A percentile compares a stretch with the other conserved stretches of the same genome.
Conservation (phyloP, 1,140 invertebrate genomes). For the Drosophila watanabei region DNA sequence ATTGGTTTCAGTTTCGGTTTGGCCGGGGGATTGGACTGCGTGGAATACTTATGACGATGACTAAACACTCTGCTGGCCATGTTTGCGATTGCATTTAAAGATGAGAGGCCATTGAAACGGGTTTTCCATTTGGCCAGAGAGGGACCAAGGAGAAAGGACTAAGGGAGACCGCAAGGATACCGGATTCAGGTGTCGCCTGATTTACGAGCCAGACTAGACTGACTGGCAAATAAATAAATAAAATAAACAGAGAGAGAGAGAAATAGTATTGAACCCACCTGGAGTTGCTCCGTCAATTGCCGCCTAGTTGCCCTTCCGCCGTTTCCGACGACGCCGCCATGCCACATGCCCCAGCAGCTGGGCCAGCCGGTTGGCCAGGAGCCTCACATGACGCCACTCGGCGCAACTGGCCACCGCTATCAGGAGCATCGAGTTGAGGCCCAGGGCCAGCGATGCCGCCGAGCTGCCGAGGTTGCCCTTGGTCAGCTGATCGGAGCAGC, state of each 20-base stretch:
- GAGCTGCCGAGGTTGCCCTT: constrained; percentile 89
- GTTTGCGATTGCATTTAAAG: constrained; percentile 68
- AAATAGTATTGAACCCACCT: neutral
- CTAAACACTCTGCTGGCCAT: constrained; percentile 44
- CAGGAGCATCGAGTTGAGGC: constrained; percentile 74
- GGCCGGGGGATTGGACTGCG: constrained; percentile 5
- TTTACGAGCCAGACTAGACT: neutral
- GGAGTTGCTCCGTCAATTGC: neutral
- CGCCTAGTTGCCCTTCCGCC: constrained; percentile 57
- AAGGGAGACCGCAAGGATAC: neutral
- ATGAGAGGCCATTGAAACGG: constrained; percentile 53
- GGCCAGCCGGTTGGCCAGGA: constrained; percentile 40
- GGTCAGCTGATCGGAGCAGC: constrained; percentile 89
- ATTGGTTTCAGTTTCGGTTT: constrained; percentile 32
- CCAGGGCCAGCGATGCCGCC: constrained; percentile 70
- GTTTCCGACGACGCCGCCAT: constrained; percentile 67
- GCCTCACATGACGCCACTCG: constrained; percentile 64
- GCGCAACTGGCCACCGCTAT: constrained; percentile 74
- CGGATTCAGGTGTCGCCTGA: constrained; percentile 11
- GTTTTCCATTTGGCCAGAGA: constrained; percentile 24
- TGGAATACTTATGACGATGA: constrained; percentile 52
- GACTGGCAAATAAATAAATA: neutral
- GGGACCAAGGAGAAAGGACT: neutral
- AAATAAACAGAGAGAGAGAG: neutral
- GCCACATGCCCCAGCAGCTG: constrained; percentile 56